Evolutionary conservation across 1,140 invertebrate species (phyloP).

Genomic region (Vanessa tameamea): DNA sequence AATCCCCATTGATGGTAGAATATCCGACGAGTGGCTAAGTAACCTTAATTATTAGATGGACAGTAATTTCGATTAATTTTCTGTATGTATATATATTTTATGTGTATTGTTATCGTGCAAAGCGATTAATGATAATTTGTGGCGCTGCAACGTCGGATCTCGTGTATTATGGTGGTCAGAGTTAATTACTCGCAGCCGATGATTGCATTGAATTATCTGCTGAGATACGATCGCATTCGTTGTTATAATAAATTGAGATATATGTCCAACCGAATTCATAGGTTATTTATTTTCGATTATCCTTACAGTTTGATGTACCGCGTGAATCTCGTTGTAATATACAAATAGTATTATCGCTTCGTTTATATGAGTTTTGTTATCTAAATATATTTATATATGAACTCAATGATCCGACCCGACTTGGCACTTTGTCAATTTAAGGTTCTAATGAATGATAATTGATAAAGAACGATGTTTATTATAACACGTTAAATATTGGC

Average conservation of each 20-base stretch:
- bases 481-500: no score
- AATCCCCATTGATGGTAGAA: no score
- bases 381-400: no score
- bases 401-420: no score
- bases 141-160: slow-evolving; percentile 24
- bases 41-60: neutral
- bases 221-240: slow-evolving; percentile 19
- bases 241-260: slow-evolving; percentile 18
- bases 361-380: no score
- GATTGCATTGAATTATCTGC: slow-evolving; percentile 49
- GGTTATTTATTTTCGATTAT: neutral
- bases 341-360: slow-evolving; percentile 35
- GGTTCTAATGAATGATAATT: no score
- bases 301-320: neutral
- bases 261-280: slow-evolving; percentile 2
- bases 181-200: slow-evolving; percentile 44
- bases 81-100: neutral
- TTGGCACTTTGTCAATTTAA: no score
- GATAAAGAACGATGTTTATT: no score
- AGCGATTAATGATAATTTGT: slow-evolving; percentile 46
- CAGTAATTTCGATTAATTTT: slow-evolving; percentile 10
- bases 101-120: slow-evolving; percentile 35
- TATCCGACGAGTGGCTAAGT: no score
- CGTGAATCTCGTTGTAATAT: neutral
- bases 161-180: slow-evolving; percentile 36